Base-by-base conservation (phyloP, 2,888 invertebrate species). In the Lasioglossum morio region DNA sequence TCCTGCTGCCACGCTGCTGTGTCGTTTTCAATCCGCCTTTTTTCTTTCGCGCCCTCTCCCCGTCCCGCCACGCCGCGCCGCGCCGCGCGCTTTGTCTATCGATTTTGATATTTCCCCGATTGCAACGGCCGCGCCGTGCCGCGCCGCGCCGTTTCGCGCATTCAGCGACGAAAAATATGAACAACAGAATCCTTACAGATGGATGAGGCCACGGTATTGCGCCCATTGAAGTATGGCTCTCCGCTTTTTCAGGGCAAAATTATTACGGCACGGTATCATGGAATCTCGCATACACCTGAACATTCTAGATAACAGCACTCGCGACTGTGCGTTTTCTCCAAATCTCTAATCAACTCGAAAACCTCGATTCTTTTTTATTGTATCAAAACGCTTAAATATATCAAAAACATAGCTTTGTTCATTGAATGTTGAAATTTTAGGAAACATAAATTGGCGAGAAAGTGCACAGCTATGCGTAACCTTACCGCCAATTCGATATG, bases 11-110 rank as follows among this genome's bases (percentile, higher is more conserved):
- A 4, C 46, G 43, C 43, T 2, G 12, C 23, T n/a, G 19, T 72
- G 46, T 77, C 57, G 37, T 30, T 77, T 73, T 72, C 63, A 69
- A 46, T 48, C 72, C 66, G 40, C 27, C 78, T 16, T 46, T 63
- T 74, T 74, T 34, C n/a, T 23, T 43, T 48, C 19, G 12, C 46
- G 19, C 4, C 19, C 30, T 46, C n/a, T n/a, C 23, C 16, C 3
- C 43, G 16, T 43, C 16, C 1, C 46, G n/a, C 34, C 19, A 5
- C 43, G 5, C n/a, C n/a, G 3, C 43, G n/a, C 34, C 16, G 3
- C 34, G 12, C 34, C 19, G 10, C 43, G 19, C n/a, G n/a, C 37
- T 37, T 27, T 37, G 37, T 46, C 46, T 46, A n/a, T 34, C 12
- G 70, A 53, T 57, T 46, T 81, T 70, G n/a, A 57, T 46, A 46